phyloP scores from a whole-genome alignment of 1,140 invertebrate genomes.

The Zaprionus vittiger region DNA sequence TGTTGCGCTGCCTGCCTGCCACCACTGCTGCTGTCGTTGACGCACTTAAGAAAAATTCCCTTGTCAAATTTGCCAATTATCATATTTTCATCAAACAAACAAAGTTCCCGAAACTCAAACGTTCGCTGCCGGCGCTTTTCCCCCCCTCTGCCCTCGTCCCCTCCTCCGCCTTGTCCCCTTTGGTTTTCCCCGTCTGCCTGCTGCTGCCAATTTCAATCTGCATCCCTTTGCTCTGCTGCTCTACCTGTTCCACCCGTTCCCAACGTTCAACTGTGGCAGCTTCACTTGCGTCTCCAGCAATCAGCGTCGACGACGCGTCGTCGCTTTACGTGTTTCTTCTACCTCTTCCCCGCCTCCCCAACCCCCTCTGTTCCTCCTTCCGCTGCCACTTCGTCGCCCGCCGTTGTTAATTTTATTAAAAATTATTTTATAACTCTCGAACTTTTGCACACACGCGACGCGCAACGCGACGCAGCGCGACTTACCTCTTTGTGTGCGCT shows the following conservation, averaged over 20 bases:
- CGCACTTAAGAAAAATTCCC: conserved; percentile 84
- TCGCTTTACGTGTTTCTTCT: conserved; percentile 38
- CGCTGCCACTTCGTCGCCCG: conserved; percentile 20
- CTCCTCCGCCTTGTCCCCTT: neutral
- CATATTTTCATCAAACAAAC: conserved; percentile 84
- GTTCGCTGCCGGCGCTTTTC: conserved; percentile 33
- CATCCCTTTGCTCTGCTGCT: neutral
- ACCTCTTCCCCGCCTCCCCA: conserved; percentile 23
- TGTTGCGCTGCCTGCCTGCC: conserved; percentile 31
- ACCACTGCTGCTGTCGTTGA: conserved; percentile 44
- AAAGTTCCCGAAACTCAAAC: conserved; percentile 70
- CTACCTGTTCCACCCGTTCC: neutral
- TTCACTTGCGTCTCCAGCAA: conserved; percentile 51
- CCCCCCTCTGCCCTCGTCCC: neutral
- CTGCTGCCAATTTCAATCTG: neutral
- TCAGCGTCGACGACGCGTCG: conserved; percentile 59
- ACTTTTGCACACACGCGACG: conserved; percentile 47
- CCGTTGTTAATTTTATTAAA: conserved; percentile 79
- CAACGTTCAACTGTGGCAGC: conserved; percentile 41
- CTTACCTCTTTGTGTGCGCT: conserved; percentile 15
- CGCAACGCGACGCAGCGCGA: conserved; percentile 13
- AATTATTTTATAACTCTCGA: conserved; percentile 75
- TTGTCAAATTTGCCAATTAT: conserved; percentile 84
- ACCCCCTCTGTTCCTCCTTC: conserved; percentile 22
- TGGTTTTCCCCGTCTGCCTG: neutral